Conservation (phyloP, 2,888 invertebrate species). For the Nebria salina region DNA sequence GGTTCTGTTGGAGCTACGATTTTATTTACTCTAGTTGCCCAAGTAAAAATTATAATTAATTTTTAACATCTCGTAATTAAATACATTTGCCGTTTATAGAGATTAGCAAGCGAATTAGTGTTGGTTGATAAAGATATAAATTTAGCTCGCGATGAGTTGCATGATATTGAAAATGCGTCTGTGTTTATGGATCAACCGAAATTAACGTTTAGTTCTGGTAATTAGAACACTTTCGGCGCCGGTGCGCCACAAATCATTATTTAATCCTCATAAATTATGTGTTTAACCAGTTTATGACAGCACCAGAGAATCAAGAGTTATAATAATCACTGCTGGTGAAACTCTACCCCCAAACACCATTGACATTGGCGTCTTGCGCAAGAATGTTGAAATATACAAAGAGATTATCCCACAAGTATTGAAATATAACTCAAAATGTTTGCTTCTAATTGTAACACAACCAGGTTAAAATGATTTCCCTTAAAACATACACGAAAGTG, state of each 20-base stretch:
- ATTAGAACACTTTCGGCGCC: constrained; percentile 21
- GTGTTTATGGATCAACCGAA: constrained; percentile 67
- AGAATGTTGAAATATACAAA: constrained; percentile 67
- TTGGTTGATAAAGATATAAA: constrained; percentile 70
- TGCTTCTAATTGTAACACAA: constrained; percentile 68
- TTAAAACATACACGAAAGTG: too few relatives aligned
- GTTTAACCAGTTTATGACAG: constrained; percentile 63
- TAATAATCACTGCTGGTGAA: constrained; percentile 69
- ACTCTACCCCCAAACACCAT: constrained; percentile 66
- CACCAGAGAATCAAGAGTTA: constrained; percentile 67
- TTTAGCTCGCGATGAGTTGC: constrained; percentile 71
- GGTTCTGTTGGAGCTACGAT: constrained; percentile 73
- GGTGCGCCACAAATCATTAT: too few relatives aligned
- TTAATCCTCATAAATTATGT: neutral
- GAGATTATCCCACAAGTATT: constrained; percentile 69
- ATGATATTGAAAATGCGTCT: constrained; percentile 71
- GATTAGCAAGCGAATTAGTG: constrained; percentile 68
- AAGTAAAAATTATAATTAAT: constrained; percentile 60
- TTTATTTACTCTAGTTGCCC: constrained; percentile 68
- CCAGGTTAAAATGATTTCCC: constrained; percentile 55
- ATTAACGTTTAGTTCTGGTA: constrained; percentile 68
- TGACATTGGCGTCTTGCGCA: constrained; percentile 64
- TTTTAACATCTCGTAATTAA: neutral
- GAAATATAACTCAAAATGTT: constrained; percentile 68
- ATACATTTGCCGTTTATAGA: constrained; percentile 57